Evolutionary conservation across 2,113 vertebrate species (phyloP).

Genomic region (Coryphaenoides rupestris): DNA sequence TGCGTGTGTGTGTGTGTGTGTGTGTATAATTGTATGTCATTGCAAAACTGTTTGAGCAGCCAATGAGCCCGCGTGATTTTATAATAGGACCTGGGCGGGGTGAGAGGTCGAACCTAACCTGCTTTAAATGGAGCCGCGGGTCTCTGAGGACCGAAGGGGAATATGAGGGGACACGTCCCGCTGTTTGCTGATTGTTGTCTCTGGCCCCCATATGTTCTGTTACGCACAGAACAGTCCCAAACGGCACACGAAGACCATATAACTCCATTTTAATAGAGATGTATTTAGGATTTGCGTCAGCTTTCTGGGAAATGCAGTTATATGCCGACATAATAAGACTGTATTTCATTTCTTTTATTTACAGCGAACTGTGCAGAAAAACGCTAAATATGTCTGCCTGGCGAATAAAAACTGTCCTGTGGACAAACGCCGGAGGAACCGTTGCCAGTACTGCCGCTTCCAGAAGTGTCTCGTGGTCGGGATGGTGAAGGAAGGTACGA

Average conservation of each 20-base stretch:
- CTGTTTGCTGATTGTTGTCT: constrained; percentile 79
- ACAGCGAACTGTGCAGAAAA: constrained; percentile 98
- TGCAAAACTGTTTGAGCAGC: no score
- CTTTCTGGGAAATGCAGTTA: background rate
- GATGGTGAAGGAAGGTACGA: constrained; percentile 97
- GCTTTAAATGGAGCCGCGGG: constrained; percentile 79
- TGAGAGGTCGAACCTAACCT: constrained; percentile 75
- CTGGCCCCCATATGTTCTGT: constrained; percentile 69
- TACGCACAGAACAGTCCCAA: constrained; percentile 74
- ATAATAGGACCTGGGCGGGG: constrained; percentile 80
- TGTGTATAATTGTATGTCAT: constrained; percentile 43
- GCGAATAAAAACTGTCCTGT: constrained; percentile 99
- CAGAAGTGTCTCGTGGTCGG: constrained; percentile 97
- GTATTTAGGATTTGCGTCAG: background rate
- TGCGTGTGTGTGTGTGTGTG: background rate
- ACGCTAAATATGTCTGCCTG: constrained; percentile 97
- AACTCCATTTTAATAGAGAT: background rate
- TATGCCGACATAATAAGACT: background rate
- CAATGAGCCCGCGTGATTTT: constrained; percentile 48
- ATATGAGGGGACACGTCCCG: constrained; percentile 83
- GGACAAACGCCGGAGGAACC: constrained; percentile 92
- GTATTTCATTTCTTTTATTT: constrained; percentile 22
- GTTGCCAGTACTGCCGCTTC: constrained; percentile 94
- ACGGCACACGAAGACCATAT: constrained; percentile 51
- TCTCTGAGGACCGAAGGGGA: constrained; percentile 78